A percentile compares a stretch with the other conserved stretches of the same genome.
Evolutionary conservation across 2,113 vertebrate genomes (phyloP).

Genomic region (Dermatemys mawii): DNA sequence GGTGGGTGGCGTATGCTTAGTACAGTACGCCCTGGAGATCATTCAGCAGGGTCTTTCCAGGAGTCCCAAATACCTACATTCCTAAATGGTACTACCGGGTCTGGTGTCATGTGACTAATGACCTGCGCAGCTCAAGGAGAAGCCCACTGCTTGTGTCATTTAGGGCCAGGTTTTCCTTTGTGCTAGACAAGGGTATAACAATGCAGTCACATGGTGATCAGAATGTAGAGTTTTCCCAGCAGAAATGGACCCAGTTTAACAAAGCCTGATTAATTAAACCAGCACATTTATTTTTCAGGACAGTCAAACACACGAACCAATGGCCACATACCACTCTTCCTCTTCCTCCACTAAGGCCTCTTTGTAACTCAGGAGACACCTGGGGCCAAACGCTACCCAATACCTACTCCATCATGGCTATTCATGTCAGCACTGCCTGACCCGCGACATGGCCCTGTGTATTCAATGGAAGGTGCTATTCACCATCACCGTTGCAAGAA

Average conservation of each 20-base stretch:
- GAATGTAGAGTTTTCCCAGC: background rate
- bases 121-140: background rate
- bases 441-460: background rate
- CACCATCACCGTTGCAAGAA: background rate
- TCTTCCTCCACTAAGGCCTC: background rate
- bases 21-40: slow-evolving; percentile 71
- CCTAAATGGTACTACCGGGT: background rate
- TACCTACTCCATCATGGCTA: no score
- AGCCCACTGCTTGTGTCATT: background rate
- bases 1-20: slow-evolving; percentile 70
- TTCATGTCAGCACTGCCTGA: background rate
- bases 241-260: rapidly evolving
- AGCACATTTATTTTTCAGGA: background rate
- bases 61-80: slow-evolving; percentile 51
- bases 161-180: background rate
- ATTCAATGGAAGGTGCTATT: background rate
- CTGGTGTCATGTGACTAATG: background rate
- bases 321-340: background rate
- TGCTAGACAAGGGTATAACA: background rate
- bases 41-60: slow-evolving; percentile 48
- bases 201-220: background rate
- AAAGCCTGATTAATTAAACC: background rate
- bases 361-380: background rate
- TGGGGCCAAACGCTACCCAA: no score
- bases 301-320: background rate